Evolutionary conservation across 2,888 invertebrate genomes (phyloP).

Genomic region (Punctoribates punctum): DNA sequence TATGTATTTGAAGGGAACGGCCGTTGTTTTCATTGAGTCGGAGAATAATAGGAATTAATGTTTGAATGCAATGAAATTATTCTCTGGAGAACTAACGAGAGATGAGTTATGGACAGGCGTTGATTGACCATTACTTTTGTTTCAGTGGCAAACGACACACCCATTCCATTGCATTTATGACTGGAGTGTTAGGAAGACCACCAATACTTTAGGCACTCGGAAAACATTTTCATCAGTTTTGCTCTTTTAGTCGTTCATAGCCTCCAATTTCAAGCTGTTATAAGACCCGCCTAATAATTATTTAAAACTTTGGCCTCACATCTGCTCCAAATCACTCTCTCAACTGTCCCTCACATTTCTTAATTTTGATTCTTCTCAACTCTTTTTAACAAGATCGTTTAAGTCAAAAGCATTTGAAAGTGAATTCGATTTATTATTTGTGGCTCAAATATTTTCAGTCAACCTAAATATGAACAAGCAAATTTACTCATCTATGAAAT

Average conservation of each 20-base stretch:
- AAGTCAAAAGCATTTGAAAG: no score
- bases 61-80: background rate
- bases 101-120: constrained; percentile 18
- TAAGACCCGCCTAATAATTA: constrained; percentile 12
- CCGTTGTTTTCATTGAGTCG: no score
- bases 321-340: no score
- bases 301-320: background rate
- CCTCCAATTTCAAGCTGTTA: constrained; percentile 6
- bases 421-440: no score
- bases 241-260: background rate
- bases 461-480: no score
- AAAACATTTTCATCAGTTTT: background rate
- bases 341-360: no score
- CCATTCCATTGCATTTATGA: background rate
- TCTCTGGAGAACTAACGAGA: background rate
- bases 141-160: constrained; percentile 24
- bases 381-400: no score
- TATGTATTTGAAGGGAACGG: no score
- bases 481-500: no score
- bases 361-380: no score
- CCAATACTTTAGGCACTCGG: constrained; percentile 7
- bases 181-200: constrained; percentile 4
- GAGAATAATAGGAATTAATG: no score
- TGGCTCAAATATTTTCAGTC: no score
- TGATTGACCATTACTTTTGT: constrained; percentile 23